Evolutionary conservation across 2,888 invertebrate genomes (phyloP).

Genomic region (Drymonia ruficornis): DNA sequence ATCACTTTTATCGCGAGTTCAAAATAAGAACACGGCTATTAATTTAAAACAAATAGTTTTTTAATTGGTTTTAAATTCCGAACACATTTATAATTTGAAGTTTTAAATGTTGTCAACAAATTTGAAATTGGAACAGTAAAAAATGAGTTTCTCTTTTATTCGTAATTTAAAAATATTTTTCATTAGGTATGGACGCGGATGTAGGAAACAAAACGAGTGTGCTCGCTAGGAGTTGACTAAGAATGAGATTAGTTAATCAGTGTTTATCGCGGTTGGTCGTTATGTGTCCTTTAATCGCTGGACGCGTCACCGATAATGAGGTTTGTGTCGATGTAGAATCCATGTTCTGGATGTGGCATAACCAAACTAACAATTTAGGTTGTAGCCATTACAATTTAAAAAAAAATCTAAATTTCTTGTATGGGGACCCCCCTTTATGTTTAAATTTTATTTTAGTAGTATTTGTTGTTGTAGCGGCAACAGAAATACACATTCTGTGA

Average conservation of each 20-base stretch:
- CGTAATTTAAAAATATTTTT: neutral
- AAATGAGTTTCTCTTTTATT: constrained; percentile 7
- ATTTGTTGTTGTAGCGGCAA: no score
- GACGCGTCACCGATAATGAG: constrained; percentile 73
- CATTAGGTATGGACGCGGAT: constrained; percentile 42
- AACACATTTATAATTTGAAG: constrained; percentile 15
- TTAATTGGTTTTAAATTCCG: constrained; percentile 21
- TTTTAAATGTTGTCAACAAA: constrained; percentile 2
- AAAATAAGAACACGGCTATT: constrained; percentile 11
- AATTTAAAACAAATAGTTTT: constrained; percentile 1
- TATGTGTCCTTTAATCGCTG: constrained; percentile 78
- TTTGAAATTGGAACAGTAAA: constrained; percentile 3
- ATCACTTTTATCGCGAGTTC: constrained; percentile 11
- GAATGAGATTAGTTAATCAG: constrained; percentile 78
- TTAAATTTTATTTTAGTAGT: no score
- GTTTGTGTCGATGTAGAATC: constrained; percentile 47
- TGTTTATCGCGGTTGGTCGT: constrained; percentile 75
- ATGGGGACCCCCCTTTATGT: no score
- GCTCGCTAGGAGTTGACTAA: constrained; percentile 62
- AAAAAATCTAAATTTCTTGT: no score
- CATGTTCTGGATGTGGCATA: constrained; percentile 57
- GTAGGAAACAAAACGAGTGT: constrained; percentile 67
- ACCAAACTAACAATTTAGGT: constrained; percentile 52
- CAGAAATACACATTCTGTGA: no score
- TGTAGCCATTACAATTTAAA: no score